Percentiles rank a stretch among this genome's conserved stretches.
These are phyloP conservation scores for Entomyzon cyanotis DNA, from an alignment of 2,113 vertebrate genomes.

Conservation along the genomic window DNA sequence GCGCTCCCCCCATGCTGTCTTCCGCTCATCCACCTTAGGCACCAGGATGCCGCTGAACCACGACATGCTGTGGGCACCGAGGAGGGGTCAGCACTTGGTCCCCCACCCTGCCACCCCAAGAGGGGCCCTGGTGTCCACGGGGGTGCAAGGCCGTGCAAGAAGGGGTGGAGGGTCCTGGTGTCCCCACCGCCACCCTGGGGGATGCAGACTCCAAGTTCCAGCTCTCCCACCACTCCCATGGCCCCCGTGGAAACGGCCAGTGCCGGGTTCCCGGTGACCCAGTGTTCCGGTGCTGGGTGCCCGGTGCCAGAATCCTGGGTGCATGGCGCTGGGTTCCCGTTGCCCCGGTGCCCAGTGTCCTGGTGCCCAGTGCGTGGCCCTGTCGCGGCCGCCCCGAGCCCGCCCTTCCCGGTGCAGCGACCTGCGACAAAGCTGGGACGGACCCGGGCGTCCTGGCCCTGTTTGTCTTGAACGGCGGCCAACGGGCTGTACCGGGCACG, in stretches of 20 bases:
- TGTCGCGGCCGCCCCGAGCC: not conserved
- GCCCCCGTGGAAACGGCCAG: not conserved
- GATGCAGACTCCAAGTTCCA: not conserved
- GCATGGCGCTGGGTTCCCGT: not conserved
- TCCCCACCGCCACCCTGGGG: not conserved
- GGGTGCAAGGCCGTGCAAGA: not conserved
- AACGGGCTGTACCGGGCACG: not conserved
- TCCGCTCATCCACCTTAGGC: conserved; percentile 93
- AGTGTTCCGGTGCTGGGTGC: not conserved
- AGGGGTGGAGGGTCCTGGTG: not conserved
- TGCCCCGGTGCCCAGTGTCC: not conserved
- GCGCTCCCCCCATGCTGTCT: conserved; percentile 94
- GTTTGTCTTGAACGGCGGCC: conserved; percentile 59
- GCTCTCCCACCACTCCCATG: not conserved
- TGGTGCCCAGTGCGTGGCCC: not conserved
- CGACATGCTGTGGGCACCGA: conserved; percentile 76
- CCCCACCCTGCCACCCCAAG: not conserved
- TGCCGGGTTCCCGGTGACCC: not conserved
- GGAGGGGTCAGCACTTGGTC: not conserved
- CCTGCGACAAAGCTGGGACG: conserved; percentile 45
- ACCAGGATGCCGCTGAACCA: conserved; percentile 98
- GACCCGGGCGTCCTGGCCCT: conserved; percentile 35
- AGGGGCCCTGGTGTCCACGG: not conserved
- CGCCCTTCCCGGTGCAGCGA: not conserved
- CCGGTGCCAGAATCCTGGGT: not conserved